phyloP scores from a whole-genome alignment of 92 coral and sea anemone species.

The Actinernus sp. region DNA sequence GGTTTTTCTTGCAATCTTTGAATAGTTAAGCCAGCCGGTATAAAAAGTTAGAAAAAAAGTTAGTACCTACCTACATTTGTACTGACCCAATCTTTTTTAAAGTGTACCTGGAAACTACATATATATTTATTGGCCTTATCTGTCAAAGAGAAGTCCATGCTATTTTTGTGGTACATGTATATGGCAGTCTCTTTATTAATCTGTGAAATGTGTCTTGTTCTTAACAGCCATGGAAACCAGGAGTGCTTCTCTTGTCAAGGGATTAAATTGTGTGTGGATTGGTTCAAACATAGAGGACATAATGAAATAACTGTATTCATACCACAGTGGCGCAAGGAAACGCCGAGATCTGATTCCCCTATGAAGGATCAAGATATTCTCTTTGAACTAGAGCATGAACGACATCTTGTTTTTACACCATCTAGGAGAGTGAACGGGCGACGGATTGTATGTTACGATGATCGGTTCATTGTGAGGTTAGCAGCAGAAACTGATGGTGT shows the following conservation, averaged over 20 bases:
- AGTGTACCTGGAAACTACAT: no score
- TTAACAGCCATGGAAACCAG: constrained; percentile 91
- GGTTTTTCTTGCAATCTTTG: no score
- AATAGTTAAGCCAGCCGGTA: no score
- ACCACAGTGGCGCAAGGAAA: constrained; percentile 96
- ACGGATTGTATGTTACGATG: constrained; percentile 98
- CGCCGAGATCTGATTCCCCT: constrained; percentile 81
- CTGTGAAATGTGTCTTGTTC: no score
- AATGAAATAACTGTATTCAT: constrained; percentile 97
- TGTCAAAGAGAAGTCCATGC: background rate
- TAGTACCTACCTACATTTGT: no score
- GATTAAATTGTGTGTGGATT: constrained; percentile 91
- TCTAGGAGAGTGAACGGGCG: constrained; percentile 94
- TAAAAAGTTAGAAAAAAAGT: no score
- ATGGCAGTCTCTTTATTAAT: background rate
- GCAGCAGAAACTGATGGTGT: constrained; percentile 95
- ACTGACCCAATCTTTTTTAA: no score
- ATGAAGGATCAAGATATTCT: constrained; percentile 87
- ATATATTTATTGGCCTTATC: background rate
- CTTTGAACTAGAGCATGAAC: constrained; percentile 78
- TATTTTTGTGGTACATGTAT: background rate
- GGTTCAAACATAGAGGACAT: constrained; percentile 88
- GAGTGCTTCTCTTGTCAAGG: constrained; percentile 90
- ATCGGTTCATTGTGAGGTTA: constrained; percentile 85
- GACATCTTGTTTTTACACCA: constrained; percentile 89